These are phyloP conservation scores for Cinclus cinclus DNA, from an alignment of 2,113 vertebrate genomes.

Conservation along the genomic window DNA sequence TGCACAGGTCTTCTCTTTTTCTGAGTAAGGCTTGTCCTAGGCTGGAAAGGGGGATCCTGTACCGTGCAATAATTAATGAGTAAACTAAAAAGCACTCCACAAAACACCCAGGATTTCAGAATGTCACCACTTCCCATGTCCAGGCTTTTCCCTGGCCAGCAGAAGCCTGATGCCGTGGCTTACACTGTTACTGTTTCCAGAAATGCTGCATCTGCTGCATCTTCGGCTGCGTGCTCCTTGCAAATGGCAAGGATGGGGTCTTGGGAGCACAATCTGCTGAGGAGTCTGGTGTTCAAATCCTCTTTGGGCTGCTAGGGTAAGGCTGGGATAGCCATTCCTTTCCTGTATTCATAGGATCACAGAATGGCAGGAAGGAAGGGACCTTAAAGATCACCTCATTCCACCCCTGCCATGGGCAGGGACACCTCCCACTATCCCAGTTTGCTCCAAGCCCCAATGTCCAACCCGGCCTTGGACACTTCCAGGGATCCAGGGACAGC, in stretches of 20 bases:
- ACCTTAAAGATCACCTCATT: neutral
- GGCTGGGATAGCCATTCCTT: neutral
- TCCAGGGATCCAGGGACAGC: neutral
- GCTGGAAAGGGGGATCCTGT: neutral
- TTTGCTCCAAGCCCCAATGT: neutral
- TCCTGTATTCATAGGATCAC: neutral
- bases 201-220: neutral
- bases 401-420: neutral
- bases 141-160: neutral
- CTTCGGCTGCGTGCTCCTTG: neutral
- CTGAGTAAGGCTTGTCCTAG: neutral
- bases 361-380: neutral
- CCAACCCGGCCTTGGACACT: neutral
- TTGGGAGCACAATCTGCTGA: neutral
- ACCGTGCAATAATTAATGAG: neutral
- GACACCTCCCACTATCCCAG: neutral
- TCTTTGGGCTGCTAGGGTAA: neutral
- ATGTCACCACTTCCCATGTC: fast-evolving
- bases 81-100: neutral
- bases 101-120: neutral
- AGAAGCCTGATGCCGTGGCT: neutral
- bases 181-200: neutral
- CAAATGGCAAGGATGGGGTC: neutral
- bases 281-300: neutral
- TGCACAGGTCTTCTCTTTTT: neutral